Conservation (phyloP, 1,140 invertebrate species). For the Heterodera schachtii region DNA sequence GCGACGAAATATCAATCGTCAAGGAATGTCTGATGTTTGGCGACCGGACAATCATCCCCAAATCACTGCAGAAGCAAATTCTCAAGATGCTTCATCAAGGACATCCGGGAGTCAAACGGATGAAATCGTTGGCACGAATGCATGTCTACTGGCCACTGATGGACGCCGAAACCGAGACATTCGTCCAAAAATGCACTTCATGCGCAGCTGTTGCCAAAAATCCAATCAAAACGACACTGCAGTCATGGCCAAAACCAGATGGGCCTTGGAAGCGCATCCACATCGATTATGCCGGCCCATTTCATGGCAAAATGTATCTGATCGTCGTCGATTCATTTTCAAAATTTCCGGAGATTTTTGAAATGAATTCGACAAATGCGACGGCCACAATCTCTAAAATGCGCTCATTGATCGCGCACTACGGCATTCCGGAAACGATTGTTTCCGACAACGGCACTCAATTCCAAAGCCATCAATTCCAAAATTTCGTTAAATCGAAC, state of each 20-base stretch:
- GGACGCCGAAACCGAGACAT: constrained; percentile 6
- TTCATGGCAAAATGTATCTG: constrained; percentile 68
- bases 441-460: constrained; percentile 16
- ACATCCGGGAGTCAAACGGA: constrained; percentile 12
- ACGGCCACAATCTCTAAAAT: constrained; percentile 38
- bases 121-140: constrained; percentile 3
- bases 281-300: constrained; percentile 67
- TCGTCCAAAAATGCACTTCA: constrained; percentile 1
- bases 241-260: not conserved
- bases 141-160: constrained; percentile 23
- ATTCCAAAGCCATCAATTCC: not conserved
- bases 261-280: constrained; percentile 51
- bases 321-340: constrained; percentile 56
- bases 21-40: not conserved
- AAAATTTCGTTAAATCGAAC: not conserved
- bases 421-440: not conserved
- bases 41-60: not conserved
- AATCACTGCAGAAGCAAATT: not conserved
- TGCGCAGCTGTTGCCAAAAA: not conserved
- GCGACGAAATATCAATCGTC: not conserved
- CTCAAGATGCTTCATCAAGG: not conserved
- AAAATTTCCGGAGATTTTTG: constrained; percentile 21
- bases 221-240: not conserved
- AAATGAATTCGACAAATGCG: not conserved
- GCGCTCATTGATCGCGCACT: not conserved